A percentile compares a stretch with the other conserved stretches of the same genome.
phyloP scores from a whole-genome alignment of 2,113 vertebrate species.

The Nesogale talazaci region DNA sequence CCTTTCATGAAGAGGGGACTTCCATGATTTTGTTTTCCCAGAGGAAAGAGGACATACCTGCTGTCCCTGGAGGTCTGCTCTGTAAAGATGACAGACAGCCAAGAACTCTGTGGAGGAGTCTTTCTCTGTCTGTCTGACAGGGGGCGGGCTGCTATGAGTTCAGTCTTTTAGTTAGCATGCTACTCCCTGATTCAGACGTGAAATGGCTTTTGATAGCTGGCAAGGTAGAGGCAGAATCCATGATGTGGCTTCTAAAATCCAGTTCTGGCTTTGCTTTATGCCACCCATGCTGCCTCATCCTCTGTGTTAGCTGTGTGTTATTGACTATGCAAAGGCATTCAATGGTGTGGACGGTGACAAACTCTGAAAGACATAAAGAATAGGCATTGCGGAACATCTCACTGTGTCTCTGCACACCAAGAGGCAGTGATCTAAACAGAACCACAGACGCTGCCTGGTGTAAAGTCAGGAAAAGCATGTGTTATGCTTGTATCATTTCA shows the following conservation, averaged over 20 bases:
- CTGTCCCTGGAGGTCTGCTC: neutral
- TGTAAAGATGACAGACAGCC: neutral
- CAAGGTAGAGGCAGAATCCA: neutral
- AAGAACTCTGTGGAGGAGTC: neutral
- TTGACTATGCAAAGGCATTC: neutral
- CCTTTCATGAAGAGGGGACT: neutral
- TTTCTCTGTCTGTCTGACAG: neutral
- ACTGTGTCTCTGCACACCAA: too few relatives aligned
- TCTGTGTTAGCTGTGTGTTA: neutral
- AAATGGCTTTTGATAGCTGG: neutral
- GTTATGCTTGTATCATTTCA: too few relatives aligned
- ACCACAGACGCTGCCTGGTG: too few relatives aligned
- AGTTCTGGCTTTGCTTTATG: neutral
- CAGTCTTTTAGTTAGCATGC: neutral
- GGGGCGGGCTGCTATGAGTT: neutral
- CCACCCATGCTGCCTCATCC: too few relatives aligned
- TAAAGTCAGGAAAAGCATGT: too few relatives aligned
- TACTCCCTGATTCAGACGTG: neutral
- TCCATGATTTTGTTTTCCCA: neutral
- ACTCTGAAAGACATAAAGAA: too few relatives aligned
- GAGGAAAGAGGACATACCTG: neutral
- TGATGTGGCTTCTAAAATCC: neutral
- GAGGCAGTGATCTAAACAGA: too few relatives aligned
- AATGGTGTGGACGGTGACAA: neutral
- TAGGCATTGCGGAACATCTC: too few relatives aligned